Percentiles rank a stretch among this genome's conserved stretches.
Evolutionary conservation across 1,140 invertebrate species (phyloP).

Genomic region (Apis florea): DNA sequence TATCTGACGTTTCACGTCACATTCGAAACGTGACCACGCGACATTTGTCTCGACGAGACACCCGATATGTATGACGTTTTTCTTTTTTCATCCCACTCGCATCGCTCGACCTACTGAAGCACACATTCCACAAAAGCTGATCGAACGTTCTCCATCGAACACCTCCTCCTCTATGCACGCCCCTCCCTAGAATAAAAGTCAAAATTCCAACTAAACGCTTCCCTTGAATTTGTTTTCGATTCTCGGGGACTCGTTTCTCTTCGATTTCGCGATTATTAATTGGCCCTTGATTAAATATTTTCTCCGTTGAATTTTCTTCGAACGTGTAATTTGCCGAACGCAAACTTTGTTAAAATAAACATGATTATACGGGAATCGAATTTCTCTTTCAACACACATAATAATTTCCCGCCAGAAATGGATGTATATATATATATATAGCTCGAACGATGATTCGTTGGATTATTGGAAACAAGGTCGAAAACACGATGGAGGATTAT

Average conservation of each 20-base stretch:
- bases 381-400: too few relatives aligned
- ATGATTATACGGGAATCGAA: too few relatives aligned
- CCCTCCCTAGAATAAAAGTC: neutral
- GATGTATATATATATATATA: too few relatives aligned
- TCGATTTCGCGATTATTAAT: neutral
- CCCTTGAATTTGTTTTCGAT: neutral
- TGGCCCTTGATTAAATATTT: neutral
- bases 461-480: neutral
- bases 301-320: neutral
- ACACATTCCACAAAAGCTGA: neutral
- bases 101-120: neutral
- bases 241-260: neutral
- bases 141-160: neutral
- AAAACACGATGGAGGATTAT: neutral
- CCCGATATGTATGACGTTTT: neutral
- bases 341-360: too few relatives aligned
- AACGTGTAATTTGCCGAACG: too few relatives aligned
- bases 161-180: neutral
- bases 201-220: neutral
- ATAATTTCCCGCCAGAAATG: neutral
- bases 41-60: neutral
- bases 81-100: neutral
- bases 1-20: neutral
- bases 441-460: neutral
- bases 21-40: neutral